phyloP scores from a whole-genome alignment of 2,113 vertebrate genomes.

The Brachionichthys hirsutus region DNA sequence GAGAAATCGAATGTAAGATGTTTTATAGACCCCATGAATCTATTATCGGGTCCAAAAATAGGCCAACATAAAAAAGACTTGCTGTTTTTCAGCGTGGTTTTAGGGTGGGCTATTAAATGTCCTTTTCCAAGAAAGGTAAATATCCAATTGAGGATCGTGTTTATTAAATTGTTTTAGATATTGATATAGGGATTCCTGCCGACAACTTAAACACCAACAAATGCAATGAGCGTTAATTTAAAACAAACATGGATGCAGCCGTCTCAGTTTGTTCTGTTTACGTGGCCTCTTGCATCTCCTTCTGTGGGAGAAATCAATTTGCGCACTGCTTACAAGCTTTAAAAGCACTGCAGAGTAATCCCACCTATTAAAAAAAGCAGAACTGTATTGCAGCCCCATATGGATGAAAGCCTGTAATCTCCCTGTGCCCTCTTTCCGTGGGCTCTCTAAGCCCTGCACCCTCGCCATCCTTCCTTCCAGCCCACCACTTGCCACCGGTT shows the following conservation, averaged over 20 bases:
- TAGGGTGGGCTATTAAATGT: too few species aligned
- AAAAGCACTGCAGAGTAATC: constrained; percentile 56
- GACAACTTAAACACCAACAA: not conserved
- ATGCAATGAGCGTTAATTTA: constrained; percentile 1
- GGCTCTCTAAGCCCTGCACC: constrained; percentile 55
- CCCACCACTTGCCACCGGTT: constrained; percentile 33
- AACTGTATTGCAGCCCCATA: constrained; percentile 63
- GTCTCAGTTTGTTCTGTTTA: constrained; percentile 10
- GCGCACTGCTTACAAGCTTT: constrained; percentile 31
- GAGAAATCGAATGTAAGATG: not conserved
- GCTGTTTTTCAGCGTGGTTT: too few species aligned
- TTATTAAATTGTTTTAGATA: too few species aligned
- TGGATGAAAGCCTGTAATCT: constrained; percentile 75
- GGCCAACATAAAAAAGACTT: not conserved
- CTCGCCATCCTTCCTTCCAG: constrained; percentile 24
- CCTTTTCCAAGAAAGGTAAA: too few species aligned
- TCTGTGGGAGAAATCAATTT: constrained; percentile 53
- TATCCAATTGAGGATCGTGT: too few species aligned
- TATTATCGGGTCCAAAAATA: not conserved
- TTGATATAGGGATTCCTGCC: too few species aligned
- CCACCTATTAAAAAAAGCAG: constrained; percentile 54
- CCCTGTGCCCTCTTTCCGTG: constrained; percentile 68
- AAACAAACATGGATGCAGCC: not conserved
- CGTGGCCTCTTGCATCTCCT: constrained; percentile 23
- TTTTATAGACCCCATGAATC: not conserved